Evolutionary conservation across 2,888 invertebrate genomes (phyloP).

Genomic region (Orthosia cruda): DNA sequence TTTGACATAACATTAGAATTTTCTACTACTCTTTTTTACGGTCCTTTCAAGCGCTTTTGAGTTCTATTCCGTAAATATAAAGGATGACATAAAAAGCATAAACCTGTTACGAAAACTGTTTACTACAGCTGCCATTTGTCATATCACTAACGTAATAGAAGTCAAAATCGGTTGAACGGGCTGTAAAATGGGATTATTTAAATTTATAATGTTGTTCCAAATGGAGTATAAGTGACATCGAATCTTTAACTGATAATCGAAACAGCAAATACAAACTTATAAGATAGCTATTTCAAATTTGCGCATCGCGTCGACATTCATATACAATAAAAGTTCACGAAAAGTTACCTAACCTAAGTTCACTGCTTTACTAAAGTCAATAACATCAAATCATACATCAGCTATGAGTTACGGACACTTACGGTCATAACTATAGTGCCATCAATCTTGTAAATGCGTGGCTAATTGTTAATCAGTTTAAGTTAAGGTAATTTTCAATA

Average conservation of each 20-base stretch:
- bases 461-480: neutral
- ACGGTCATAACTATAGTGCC: neutral
- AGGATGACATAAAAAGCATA: no score
- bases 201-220: no score
- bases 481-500: neutral
- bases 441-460: neutral
- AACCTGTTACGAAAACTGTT: no score
- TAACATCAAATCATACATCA: constrained; percentile 17
- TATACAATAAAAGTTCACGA: neutral
- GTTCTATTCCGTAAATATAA: no score
- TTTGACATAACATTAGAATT: no score
- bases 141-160: no score
- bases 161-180: no score
- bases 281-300: neutral
- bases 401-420: constrained; percentile 9
- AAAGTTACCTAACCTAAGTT: constrained; percentile 1
- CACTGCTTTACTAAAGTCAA: constrained; percentile 3
- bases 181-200: no score
- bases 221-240: no score
- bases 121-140: no score
- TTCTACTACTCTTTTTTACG: no score
- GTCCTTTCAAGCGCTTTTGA: no score
- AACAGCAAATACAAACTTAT: neutral
- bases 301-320: neutral
- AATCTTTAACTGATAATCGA: neutral